Percentiles rank a stretch among this genome's conserved stretches.
Conservation (phyloP, 2,888 invertebrate species). For the Rhingia rostrata region DNA sequence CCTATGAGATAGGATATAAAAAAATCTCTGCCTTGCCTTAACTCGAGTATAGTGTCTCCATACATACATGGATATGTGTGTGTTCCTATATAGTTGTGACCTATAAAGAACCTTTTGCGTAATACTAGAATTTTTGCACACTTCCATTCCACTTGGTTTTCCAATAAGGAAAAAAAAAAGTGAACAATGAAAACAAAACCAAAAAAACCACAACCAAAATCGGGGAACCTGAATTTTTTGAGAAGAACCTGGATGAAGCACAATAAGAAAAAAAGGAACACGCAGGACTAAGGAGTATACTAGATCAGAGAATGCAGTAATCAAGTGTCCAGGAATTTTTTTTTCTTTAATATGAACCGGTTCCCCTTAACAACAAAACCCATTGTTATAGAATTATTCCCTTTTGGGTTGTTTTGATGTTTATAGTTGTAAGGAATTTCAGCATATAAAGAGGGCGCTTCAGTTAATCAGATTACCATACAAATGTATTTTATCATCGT, state of each 20-base stretch:
- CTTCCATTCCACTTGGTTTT: slow-evolving; percentile 17
- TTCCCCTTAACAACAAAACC: slow-evolving; percentile 19
- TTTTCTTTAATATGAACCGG: background rate
- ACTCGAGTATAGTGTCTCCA: background rate
- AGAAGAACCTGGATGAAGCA: slow-evolving; percentile 2
- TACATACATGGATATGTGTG: slow-evolving; percentile 5
- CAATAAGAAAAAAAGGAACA: background rate
- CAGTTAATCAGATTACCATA: slow-evolving; percentile 50
- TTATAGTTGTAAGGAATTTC: slow-evolving; percentile 23
- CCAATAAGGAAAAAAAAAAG: background rate
- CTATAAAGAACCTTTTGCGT: slow-evolving; percentile 77
- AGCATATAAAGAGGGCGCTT: slow-evolving; percentile 19
- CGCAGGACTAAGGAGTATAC: slow-evolving; percentile 20
- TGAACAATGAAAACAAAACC: slow-evolving; percentile 2
- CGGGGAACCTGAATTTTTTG: slow-evolving; percentile 52
- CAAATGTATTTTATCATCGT: slow-evolving; percentile 32
- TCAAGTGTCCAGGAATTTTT: slow-evolving; percentile 53
- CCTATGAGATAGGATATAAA: too few relatives aligned
- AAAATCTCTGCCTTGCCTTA: background rate
- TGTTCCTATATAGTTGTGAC: slow-evolving; percentile 73
- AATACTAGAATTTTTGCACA: slow-evolving; percentile 72
- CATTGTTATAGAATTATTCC: slow-evolving; percentile 26
- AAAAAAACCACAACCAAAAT: slow-evolving; percentile 26
- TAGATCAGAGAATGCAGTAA: slow-evolving; percentile 51
- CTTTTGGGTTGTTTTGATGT: slow-evolving; percentile 7